Base-by-base conservation (phyloP, 2,113 vertebrate genomes). In the Cariama cristata region DNA sequence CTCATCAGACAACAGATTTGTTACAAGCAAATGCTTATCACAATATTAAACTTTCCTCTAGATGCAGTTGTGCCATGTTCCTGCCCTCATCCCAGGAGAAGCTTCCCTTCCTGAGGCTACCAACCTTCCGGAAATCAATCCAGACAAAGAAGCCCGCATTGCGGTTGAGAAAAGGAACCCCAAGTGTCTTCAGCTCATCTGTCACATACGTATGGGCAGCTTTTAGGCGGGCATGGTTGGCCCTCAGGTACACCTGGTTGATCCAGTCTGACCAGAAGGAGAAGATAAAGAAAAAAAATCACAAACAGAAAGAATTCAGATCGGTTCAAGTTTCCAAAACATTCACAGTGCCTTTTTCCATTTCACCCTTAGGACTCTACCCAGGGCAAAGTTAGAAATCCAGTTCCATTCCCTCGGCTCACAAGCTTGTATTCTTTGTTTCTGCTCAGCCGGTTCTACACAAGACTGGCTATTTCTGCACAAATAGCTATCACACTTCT, bases 71-170 rank as follows among this genome's bases (percentile, higher is more conserved):
- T 47, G 53, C 14, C 23, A 26, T 0, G 2, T 21, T 23, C 15
- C 68, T 84, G 52, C 73, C 47, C 56, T 86, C 49, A 53, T 15
- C 28, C 53, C 49, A 14, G 42, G 27, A 86, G 66, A 66, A 76
- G 69, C 10, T 24, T 64, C 38, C 14, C 28, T 44, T 60, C 68
- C 50, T 14, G 50, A 24, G 53, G 13, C 20, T 8, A 45, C 96
- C 97, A 95, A 99, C 99, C 99, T 99, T 99, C 86, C 99, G 98
- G 96, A 99, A 97, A 90, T 99, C 99, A 5, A 98, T 98, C 99
- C 99, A 99, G 86, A 99, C 97, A 89, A 98, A 99, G 94, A 99
- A 98, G 33, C 99, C 98, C 1, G 99, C 99, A 2, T 98, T 98
- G 12, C 98, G 97, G 91, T 99, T 97, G 84, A 99, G 98, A 86